phyloP scores from a whole-genome alignment of 2,797 vertebrate genomes.

The Rousettus madagascariensis region DNA sequence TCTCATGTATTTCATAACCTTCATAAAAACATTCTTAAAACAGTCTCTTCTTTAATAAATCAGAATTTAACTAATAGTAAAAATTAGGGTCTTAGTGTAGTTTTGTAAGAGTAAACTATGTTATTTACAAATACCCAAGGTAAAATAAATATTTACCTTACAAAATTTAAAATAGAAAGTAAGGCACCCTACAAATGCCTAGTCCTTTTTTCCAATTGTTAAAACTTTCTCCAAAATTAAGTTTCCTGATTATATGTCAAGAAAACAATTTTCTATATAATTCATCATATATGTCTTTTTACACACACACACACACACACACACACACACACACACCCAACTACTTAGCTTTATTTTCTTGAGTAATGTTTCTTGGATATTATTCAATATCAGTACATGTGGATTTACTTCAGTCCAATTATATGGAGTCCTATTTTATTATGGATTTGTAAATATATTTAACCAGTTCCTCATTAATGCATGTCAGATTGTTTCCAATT shows the following conservation, averaged over 20 bases:
- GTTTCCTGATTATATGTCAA: background rate
- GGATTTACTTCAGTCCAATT: background rate
- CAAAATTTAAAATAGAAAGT: background rate
- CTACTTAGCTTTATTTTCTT: background rate
- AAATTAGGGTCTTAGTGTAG: background rate
- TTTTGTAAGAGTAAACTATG: background rate
- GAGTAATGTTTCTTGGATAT: background rate
- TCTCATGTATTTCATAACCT: background rate
- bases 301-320: no score
- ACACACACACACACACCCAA: background rate
- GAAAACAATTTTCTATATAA: background rate
- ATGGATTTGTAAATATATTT: background rate
- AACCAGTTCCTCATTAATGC: background rate
- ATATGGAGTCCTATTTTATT: background rate
- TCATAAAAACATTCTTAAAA: conserved; percentile 19
- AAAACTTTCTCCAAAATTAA: background rate
- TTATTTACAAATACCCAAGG: background rate
- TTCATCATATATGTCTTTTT: background rate
- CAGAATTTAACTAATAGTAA: background rate
- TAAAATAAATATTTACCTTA: background rate
- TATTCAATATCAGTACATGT: background rate
- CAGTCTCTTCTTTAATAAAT: background rate
- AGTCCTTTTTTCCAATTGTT: background rate
- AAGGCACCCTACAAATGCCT: background rate
- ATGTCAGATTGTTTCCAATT: background rate